Evolutionary conservation across 2,113 vertebrate species (phyloP), one percentile per base, ranked within the genome.

Genomic region (Cranoglanis bouderius): DNA sequence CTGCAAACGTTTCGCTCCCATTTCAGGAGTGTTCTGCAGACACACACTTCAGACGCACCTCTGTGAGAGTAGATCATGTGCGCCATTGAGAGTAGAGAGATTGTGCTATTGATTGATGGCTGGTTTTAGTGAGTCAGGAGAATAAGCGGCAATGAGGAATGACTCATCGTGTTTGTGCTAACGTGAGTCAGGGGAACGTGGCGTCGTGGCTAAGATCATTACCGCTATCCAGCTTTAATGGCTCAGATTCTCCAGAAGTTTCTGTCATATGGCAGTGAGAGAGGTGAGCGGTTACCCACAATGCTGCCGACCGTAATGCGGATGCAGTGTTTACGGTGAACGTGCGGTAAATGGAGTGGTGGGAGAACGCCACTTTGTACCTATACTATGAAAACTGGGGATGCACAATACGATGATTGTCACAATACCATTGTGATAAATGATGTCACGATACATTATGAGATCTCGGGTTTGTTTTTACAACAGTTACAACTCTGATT

Each of bases 131-230:
- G 51, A 35, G n/a, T 57, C n/a, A 13, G n/a, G n/a, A 82, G 51
- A 57, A 57, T 35, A 5, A 35, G 78, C 2, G 16, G 5, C 21
- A n/a, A 55, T 57, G 51, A 55, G 78, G 19, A 57, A 82, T 57
- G 78, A 82, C 78, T 81, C 78, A 82, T 55, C 2, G 29, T 55
- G 51, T 82, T 29, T 78, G 75, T 49, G 26, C 43, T 29, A 78
- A 78, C 5, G 24, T 29, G 75, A 29, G 19, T 75, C 38, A 24
- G 43, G 38, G 49, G 16, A 81, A 19, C 0, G n/a, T 19, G 14
- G 49, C 78, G 0, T 19, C 7, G 16, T 8, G 7, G 78, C n/a
- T 53, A 16, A 4, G 10, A 82, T 53, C 46, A 24, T 57, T 24
- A 38, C 19, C 2, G n/a, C 21, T 55, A 21, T 55, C 18, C 19